A percentile compares a stretch with the other conserved stretches of the same genome.
phyloP scores from a whole-genome alignment of 1,140 invertebrate species.

The Antheraea mylitta region DNA sequence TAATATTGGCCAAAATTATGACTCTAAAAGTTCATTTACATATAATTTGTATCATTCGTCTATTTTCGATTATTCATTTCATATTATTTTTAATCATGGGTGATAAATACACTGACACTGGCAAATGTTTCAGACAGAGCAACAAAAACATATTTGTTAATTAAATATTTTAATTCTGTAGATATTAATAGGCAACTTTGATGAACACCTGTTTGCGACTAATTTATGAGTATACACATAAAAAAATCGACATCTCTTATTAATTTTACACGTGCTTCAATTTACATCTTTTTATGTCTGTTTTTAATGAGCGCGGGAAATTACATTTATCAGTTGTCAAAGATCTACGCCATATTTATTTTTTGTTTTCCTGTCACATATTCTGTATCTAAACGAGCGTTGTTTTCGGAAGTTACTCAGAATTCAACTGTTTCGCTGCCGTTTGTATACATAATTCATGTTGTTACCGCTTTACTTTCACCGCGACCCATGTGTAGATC shows the following conservation, averaged over 20 bases:
- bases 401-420: constrained; percentile 33
- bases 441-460: constrained; percentile 28
- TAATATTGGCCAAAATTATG: too few relatives aligned
- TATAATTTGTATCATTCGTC: neutral
- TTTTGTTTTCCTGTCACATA: too few relatives aligned
- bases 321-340: constrained; percentile 5
- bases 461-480: constrained; percentile 36
- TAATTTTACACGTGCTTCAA: neutral
- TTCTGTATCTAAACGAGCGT: neutral
- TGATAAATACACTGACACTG: neutral
- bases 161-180: neutral
- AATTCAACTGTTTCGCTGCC: constrained; percentile 19
- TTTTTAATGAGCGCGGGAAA: constrained; percentile 6
- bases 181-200: neutral
- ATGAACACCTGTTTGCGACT: neutral
- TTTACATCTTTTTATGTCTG: neutral
- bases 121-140: neutral
- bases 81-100: neutral
- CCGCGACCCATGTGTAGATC: constrained; percentile 12
- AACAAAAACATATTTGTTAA: neutral
- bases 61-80: neutral
- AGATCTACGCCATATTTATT: neutral
- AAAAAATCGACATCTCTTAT: neutral
- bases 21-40: too few relatives aligned
- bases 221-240: neutral